These are phyloP conservation scores for Eunapius fragilis DNA, from an alignment of 37 sponge, comb jelly and placozoan species.

Conservation along the genomic window DNA sequence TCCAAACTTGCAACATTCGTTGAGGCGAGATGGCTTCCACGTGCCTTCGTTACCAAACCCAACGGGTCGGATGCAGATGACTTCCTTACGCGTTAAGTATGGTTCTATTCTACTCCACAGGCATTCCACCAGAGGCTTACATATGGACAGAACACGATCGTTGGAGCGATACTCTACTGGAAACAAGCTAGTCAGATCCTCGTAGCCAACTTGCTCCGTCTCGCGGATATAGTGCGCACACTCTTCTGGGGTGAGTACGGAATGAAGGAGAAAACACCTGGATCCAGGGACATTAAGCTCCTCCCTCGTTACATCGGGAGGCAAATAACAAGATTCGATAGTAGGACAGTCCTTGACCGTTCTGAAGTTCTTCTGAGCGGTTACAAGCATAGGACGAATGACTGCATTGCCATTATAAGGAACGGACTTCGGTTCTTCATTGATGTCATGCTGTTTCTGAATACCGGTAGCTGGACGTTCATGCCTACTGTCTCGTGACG, in stretches of 20 bases:
- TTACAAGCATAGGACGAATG: conserved; percentile 36
- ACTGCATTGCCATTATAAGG: too few relatives aligned
- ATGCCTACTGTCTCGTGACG: too few relatives aligned
- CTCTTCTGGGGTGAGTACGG: conserved; percentile 29
- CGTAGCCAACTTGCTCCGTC: conserved; percentile 23
- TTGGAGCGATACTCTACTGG: conserved; percentile 35
- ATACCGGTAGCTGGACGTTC: too few relatives aligned
- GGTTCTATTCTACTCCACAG: conserved; percentile 35
- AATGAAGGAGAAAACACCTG: conserved; percentile 24
- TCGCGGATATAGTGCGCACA: conserved; percentile 35
- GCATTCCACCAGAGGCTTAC: conserved; percentile 20
- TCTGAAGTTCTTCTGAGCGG: conserved; percentile 37
- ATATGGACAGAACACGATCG: conserved; percentile 33
- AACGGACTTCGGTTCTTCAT: too few relatives aligned
- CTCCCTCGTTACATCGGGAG: conserved; percentile 7
- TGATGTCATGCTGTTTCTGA: too few relatives aligned
- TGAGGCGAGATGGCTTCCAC: conserved; percentile 48
- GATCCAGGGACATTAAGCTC: conserved; percentile 28
- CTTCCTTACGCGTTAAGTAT: conserved; percentile 24
- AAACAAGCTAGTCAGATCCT: conserved; percentile 17
- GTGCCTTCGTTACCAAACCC: conserved; percentile 61
- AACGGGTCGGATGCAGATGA: conserved; percentile 33
- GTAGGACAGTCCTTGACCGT: conserved; percentile 3
- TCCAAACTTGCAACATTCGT: conserved; percentile 50
- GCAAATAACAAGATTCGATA: not conserved